Base-by-base conservation (phyloP, 2,113 vertebrate species). In the Microtus oregoni region DNA sequence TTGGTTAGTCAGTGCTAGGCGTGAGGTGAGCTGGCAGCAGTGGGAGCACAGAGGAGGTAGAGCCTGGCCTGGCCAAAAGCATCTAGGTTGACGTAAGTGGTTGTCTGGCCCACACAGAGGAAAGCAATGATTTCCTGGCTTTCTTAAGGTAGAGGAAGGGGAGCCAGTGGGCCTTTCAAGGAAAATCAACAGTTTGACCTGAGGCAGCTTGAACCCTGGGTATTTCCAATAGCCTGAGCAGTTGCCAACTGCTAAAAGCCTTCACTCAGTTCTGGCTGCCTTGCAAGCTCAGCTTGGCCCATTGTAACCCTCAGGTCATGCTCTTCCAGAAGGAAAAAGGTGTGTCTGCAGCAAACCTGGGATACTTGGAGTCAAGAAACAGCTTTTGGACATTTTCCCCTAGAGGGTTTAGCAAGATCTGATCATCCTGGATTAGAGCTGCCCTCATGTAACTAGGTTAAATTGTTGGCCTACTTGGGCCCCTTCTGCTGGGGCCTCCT, bases 381-480 rank as follows among this genome's bases (percentile, higher is more conserved):
- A 85, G 90, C 91, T 92, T 97, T 93, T 94, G 90, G 92, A 88
- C 75, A 75, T 88, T 87, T 65, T 20, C 52, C 50, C 22, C 67
- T 73, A 73, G 89, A 91, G 78, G 95, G 90, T 90, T 97, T 96
- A 97, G 87, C 72, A 95, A 96, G 95, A 96, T 95, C 58, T 82
- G 95, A 96, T 97, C 93, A 97, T 96, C 76, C 92, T 13, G 50
- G 96, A 98, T 97, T 96, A 98, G 61, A 96, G 97, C 94, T 89
- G 94, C 90, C 96, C 96, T 97, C 93, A 41, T 2, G n/a, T 96
- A 97, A 97, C 96, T 96, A 76, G 97, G 95, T 97, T 96, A 97
- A 97, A 96, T 96, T 94, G 90, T 92, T 98, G 96, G 92, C 97
- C 97, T 98, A 96, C 81, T 96, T 97, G 90, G 88, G 65, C 90